Evolutionary conservation across 2,113 vertebrate species (phyloP).

Genomic region (Gymnogyps californianus): DNA sequence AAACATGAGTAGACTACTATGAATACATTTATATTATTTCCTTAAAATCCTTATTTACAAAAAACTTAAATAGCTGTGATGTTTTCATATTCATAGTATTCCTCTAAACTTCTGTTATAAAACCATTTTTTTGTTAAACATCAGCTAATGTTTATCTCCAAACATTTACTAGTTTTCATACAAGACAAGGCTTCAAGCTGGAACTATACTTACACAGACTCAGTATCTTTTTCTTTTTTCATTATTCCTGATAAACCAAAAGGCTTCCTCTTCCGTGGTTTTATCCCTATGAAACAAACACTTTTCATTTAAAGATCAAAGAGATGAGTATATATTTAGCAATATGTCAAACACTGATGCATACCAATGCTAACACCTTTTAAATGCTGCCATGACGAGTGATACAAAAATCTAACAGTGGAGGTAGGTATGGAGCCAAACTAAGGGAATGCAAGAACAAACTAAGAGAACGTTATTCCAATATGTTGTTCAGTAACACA

Average conservation of each 20-base stretch:
- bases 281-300: constrained; percentile 75
- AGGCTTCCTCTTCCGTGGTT: constrained; percentile 87
- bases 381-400: neutral
- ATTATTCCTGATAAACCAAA: constrained; percentile 89
- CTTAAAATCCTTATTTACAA: neutral
- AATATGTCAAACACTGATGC: neutral
- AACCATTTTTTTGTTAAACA: neutral
- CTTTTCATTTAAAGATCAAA: constrained; percentile 10
- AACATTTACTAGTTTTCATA: neutral
- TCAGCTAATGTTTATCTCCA: neutral
- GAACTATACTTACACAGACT: constrained; percentile 85
- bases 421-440: neutral
- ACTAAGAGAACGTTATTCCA: neutral
- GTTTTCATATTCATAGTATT: neutral
- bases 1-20: neutral
- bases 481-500: neutral
- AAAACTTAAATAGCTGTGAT: neutral
- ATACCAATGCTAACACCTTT: neutral
- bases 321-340: neutral
- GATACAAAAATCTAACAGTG: neutral
- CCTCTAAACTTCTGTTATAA: neutral
- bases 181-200: neutral
- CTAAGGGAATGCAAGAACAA: neutral
- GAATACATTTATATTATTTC: neutral
- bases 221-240: constrained; percentile 89